Conservation (phyloP, 2,888 invertebrate species). For the Cephus sareptanus region DNA sequence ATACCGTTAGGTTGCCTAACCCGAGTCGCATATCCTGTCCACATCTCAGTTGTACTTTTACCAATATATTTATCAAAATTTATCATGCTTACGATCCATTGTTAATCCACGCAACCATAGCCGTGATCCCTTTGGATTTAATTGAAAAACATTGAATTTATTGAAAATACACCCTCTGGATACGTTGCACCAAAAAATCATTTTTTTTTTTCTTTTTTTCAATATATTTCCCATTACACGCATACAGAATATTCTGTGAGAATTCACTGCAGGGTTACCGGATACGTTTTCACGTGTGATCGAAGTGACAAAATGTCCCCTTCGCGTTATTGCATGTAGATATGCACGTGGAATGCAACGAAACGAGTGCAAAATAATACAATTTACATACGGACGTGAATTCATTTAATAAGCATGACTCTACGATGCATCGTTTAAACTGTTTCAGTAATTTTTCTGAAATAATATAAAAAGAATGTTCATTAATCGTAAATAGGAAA, state of each 20-base stretch:
- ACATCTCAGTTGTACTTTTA: background rate
- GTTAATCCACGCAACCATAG: background rate
- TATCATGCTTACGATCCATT: background rate
- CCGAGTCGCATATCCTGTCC: background rate
- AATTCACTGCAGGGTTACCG: background rate
- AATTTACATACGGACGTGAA: background rate
- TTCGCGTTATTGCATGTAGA: background rate
- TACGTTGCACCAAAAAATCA: background rate
- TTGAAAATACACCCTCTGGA: background rate
- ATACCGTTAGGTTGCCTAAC: constrained; percentile 1
- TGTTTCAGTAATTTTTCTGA: background rate
- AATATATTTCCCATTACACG: background rate
- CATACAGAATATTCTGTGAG: background rate
- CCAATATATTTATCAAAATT: background rate
- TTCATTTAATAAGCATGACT: background rate
- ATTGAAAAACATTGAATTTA: background rate
- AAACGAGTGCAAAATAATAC: background rate
- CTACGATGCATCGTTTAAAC: background rate
- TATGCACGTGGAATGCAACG: background rate
- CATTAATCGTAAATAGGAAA: background rate
- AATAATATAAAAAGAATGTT: background rate
- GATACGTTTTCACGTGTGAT: background rate
- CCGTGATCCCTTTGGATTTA: background rate
- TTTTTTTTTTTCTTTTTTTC: background rate
- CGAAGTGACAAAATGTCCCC: background rate